Evolutionary conservation across 1,140 invertebrate genomes (phyloP).

Genomic region (Dendrolimus kikuchii): DNA sequence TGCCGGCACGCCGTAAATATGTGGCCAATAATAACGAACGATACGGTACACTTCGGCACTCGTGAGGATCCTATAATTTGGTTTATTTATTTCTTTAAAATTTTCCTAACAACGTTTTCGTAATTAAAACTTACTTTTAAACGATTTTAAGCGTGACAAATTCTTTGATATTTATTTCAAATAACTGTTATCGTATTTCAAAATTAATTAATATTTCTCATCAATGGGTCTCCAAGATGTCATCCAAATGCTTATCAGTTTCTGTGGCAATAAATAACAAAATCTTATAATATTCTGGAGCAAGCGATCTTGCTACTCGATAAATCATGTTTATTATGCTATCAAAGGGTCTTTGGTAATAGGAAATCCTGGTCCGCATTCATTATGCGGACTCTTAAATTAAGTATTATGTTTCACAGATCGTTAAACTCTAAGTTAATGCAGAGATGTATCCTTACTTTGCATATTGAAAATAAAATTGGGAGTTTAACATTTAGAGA

Average conservation of each 20-base stretch:
- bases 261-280: conserved; percentile 51
- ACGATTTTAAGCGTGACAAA: too few relatives aligned
- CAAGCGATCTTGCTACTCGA: conserved; percentile 51
- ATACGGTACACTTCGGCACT: neutral
- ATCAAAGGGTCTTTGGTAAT: conserved; percentile 54
- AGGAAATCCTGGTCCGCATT: conserved; percentile 16
- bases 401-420: too few relatives aligned
- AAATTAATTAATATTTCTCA: too few relatives aligned
- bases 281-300: conserved; percentile 66
- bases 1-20: conserved; percentile 47
- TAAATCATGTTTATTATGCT: conserved; percentile 69
- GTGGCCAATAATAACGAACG: conserved; percentile 44
- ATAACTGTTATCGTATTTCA: too few relatives aligned
- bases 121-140: too few relatives aligned
- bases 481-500: too few relatives aligned
- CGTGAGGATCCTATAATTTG: neutral
- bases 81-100: neutral
- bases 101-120: neutral
- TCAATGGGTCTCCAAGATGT: conserved; percentile 14
- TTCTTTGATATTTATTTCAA: too few relatives aligned
- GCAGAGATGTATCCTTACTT: too few relatives aligned
- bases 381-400: too few relatives aligned
- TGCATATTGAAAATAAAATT: conserved; percentile 1
- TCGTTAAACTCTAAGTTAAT: too few relatives aligned
- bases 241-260: conserved; percentile 54